Conservation (phyloP, 2,113 vertebrate genomes). For the Martes martes region DNA sequence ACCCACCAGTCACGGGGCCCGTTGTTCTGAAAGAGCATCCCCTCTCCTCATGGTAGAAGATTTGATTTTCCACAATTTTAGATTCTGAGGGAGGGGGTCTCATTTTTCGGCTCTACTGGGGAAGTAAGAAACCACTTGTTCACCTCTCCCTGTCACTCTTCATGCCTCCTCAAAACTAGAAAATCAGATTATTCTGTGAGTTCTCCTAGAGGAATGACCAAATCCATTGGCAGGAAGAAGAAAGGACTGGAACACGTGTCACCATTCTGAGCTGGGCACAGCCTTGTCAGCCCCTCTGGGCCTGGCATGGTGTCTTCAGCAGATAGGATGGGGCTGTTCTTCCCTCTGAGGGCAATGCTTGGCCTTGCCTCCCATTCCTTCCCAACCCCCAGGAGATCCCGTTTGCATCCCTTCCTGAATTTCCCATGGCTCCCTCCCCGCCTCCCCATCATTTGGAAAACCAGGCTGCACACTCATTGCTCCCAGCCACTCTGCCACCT, state of each 20-base stretch:
- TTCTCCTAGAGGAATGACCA: neutral
- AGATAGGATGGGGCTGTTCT: neutral
- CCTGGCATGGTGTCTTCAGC: neutral
- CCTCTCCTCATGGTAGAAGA: neutral
- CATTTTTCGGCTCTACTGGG: neutral
- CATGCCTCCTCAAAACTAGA: neutral
- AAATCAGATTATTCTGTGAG: neutral
- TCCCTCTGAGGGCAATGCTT: neutral
- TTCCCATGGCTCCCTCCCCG: neutral
- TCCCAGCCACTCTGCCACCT: too few relatives aligned
- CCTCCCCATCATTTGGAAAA: neutral
- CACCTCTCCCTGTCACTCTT: neutral
- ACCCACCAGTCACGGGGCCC: accelerated
- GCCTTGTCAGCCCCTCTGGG: neutral
- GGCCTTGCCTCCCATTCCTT: neutral
- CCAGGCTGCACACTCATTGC: neutral
- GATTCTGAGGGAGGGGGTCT: neutral
- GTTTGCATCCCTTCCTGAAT: neutral
- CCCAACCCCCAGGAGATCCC: neutral
- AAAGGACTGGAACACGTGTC: accelerated
- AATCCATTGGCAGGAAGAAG: neutral
- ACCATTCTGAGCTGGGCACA: neutral
- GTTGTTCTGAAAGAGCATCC: neutral
- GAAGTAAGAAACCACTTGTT: neutral
- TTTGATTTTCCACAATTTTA: neutral